These are phyloP conservation scores for Drosophila robusta DNA, from an alignment of 2,888 invertebrate species.

Conservation along the genomic window DNA sequence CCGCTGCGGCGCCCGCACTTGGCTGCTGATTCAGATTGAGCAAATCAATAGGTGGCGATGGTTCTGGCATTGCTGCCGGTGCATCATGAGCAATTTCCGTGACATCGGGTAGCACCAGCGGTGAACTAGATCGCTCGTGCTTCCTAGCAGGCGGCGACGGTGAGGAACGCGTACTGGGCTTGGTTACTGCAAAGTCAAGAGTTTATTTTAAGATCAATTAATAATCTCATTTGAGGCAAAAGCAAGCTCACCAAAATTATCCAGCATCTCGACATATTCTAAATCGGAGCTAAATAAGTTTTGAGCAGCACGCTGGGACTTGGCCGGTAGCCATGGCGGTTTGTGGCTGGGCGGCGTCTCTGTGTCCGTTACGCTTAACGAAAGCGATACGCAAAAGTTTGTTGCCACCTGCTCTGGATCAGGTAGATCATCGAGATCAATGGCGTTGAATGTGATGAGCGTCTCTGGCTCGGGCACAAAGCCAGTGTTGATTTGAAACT, in stretches of 20 bases:
- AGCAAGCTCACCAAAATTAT: slow-evolving; percentile 89
- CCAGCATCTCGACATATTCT: slow-evolving; percentile 93
- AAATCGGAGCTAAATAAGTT: slow-evolving; percentile 90
- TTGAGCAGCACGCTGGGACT: slow-evolving; percentile 86
- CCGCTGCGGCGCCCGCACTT: slow-evolving; percentile 54
- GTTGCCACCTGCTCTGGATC: slow-evolving; percentile 90
- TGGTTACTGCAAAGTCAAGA: slow-evolving; percentile 83
- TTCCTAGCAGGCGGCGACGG: slow-evolving; percentile 76
- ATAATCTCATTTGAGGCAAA: neutral
- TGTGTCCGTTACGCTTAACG: slow-evolving; percentile 90
- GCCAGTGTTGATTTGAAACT: slow-evolving; percentile 95
- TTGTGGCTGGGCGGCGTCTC: slow-evolving; percentile 89
- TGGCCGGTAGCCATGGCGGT: slow-evolving; percentile 91
- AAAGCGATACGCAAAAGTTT: slow-evolving; percentile 89
- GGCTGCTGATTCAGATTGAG: slow-evolving; percentile 86
- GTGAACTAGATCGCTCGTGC: slow-evolving; percentile 60
- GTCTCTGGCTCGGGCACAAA: slow-evolving; percentile 91
- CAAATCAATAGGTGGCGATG: slow-evolving; percentile 86
- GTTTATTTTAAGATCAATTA: neutral
- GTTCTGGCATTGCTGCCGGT: slow-evolving; percentile 80
- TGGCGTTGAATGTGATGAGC: slow-evolving; percentile 90
- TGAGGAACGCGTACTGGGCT: slow-evolving; percentile 83
- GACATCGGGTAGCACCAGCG: slow-evolving; percentile 82
- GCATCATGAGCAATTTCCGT: slow-evolving; percentile 77
- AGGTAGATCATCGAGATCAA: slow-evolving; percentile 93